Evolutionary conservation across 2,888 invertebrate genomes (phyloP).

Genomic region (Zygogramma bicolorata): DNA sequence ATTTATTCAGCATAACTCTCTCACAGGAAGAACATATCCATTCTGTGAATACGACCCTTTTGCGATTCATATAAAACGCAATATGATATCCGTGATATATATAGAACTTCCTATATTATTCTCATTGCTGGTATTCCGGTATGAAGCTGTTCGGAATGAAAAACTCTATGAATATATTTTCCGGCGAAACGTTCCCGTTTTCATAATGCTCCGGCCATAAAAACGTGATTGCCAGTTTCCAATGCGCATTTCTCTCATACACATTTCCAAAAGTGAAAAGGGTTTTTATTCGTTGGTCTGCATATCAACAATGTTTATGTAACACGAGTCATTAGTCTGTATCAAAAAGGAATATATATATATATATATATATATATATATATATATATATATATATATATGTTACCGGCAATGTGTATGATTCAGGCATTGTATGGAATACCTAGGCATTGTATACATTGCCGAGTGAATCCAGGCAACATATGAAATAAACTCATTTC

Average conservation of each 20-base stretch:
- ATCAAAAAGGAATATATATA: too few species aligned
- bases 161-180: constrained; percentile 3
- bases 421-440: too few species aligned
- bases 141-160: neutral
- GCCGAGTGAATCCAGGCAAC: too few species aligned
- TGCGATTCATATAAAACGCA: neutral
- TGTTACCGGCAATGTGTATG: too few species aligned
- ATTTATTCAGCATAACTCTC: neutral
- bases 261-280: neutral
- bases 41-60: neutral
- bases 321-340: too few species aligned
- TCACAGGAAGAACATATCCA: neutral
- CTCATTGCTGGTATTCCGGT: neutral
- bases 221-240: constrained; percentile 3
- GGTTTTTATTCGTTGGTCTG: too few species aligned
- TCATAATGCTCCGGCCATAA: neutral
- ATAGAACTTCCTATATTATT: neutral
- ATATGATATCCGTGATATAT: constrained; percentile 1
- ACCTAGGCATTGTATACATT: too few species aligned
- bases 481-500: too few species aligned
- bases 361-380: too few species aligned
- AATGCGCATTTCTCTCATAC: neutral
- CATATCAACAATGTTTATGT: too few species aligned
- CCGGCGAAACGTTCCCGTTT: neutral
- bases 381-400: too few species aligned